phyloP scores from a whole-genome alignment of 1,140 invertebrate genomes.

The Plectrocnemia conspersa region DNA sequence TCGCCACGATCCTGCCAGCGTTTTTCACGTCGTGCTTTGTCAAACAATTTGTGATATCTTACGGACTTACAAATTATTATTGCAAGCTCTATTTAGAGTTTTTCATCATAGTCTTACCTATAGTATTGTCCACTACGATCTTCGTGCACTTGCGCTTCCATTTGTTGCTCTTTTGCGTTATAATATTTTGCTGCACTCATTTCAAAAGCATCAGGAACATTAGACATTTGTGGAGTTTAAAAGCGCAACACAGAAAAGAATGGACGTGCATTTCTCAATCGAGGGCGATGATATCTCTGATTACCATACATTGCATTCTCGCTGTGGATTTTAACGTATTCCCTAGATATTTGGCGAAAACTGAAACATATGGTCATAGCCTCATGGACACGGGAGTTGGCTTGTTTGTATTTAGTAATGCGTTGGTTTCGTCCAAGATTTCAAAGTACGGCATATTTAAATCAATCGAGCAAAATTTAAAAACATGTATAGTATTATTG shows the following conservation, averaged over 20 bases:
- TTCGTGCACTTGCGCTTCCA: conserved; percentile 39
- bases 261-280: conserved; percentile 61
- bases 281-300: conserved; percentile 65
- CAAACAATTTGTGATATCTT: conserved; percentile 31
- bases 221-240: conserved; percentile 27
- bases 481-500: conserved; percentile 54
- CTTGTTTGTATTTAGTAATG: conserved; percentile 82
- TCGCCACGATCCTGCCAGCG: conserved; percentile 48
- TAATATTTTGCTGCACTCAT: conserved; percentile 39
- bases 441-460: conserved; percentile 37
- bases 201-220: conserved; percentile 28
- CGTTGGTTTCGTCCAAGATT: conserved; percentile 59
- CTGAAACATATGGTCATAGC: conserved; percentile 79
- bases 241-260: conserved; percentile 39
- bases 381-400: conserved; percentile 95
- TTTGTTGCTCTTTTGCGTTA: conserved; percentile 35
- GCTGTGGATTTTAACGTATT: conserved; percentile 90
- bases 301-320: conserved; percentile 79
- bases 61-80: conserved; percentile 29
- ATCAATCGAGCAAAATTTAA: conserved; percentile 38
- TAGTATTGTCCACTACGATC: conserved; percentile 51
- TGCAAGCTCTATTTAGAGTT: conserved; percentile 47
- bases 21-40: conserved; percentile 42
- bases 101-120: conserved; percentile 47
- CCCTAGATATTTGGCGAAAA: conserved; percentile 81